These are phyloP conservation scores for Drosophila santomea DNA, from an alignment of 1,140 invertebrate genomes.

Conservation along the genomic window DNA sequence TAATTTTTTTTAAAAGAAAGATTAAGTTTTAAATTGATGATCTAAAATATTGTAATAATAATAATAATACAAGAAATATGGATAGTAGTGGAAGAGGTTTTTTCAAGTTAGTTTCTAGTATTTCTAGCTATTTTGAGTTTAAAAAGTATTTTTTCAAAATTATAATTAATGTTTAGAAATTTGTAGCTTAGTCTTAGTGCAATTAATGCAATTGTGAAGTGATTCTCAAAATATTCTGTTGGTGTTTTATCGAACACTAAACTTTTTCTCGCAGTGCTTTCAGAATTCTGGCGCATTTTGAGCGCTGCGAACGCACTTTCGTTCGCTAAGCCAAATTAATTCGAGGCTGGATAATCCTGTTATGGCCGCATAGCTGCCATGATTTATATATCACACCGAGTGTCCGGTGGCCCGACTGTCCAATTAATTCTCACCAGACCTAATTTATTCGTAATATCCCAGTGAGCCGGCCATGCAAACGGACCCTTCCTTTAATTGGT, in stretches of 20 bases:
- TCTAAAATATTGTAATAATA: too few relatives aligned
- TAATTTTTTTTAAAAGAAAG: too few relatives aligned
- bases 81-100: too few relatives aligned
- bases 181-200: too few relatives aligned
- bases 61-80: too few relatives aligned
- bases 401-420: constrained; percentile 33
- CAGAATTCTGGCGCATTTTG: constrained; percentile 8
- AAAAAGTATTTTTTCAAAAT: too few relatives aligned
- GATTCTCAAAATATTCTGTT: too few relatives aligned
- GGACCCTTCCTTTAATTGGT: constrained; percentile 75
- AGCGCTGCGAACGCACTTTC: constrained; percentile 31
- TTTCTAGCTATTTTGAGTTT: too few relatives aligned
- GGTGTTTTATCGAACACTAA: background rate
- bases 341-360: constrained; percentile 54
- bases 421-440: constrained; percentile 57
- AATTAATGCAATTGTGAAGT: too few relatives aligned
- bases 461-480: constrained; percentile 24
- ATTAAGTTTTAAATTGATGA: too few relatives aligned
- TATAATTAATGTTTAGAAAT: too few relatives aligned
- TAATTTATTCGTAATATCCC: constrained; percentile 38
- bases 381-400: constrained; percentile 51
- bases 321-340: constrained; percentile 45
- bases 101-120: too few relatives aligned
- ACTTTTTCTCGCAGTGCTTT: constrained; percentile 1
- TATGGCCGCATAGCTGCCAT: constrained; percentile 39